Percentiles rank a stretch among this genome's conserved stretches.
These are phyloP conservation scores for Hirudo medicinalis DNA, from an alignment of 1,140 invertebrate species.

Conservation along the genomic window DNA sequence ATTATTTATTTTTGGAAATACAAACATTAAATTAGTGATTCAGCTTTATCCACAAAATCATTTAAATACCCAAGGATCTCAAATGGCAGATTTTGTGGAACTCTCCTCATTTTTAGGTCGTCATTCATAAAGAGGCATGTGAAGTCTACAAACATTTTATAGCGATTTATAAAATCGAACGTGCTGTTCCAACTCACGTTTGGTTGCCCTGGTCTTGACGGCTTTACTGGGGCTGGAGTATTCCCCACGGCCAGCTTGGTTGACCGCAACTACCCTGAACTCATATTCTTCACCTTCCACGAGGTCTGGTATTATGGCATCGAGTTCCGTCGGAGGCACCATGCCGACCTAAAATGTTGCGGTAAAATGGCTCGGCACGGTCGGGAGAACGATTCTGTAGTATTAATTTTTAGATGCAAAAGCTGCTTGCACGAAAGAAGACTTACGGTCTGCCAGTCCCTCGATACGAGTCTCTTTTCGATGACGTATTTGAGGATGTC, in stretches of 20 bases:
- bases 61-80: too few species aligned
- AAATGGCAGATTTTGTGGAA: neutral
- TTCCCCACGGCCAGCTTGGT: conserved; percentile 81
- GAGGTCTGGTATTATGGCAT: conserved; percentile 58
- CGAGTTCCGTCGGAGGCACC: conserved; percentile 10
- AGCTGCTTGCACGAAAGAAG: neutral
- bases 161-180: neutral
- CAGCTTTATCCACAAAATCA: too few species aligned
- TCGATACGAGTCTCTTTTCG: conserved; percentile 50
- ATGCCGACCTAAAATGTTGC: conserved; percentile 10
- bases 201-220: conserved; percentile 63
- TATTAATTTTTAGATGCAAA: neutral
- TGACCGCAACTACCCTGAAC: conserved; percentile 86
- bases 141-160: neutral
- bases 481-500: conserved; percentile 93
- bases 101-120: neutral
- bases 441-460: conserved; percentile 12
- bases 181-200: conserved; percentile 26
- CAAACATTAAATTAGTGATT: too few species aligned
- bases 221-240: conserved; percentile 74
- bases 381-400: neutral
- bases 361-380: neutral
- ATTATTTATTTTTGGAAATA: too few species aligned
- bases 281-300: conserved; percentile 87
- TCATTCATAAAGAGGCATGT: neutral